Percentiles rank a stretch among this genome's conserved stretches.
Evolutionary conservation across 2,113 vertebrate genomes (phyloP).

Genomic region (Elaphurus davidianus): DNA sequence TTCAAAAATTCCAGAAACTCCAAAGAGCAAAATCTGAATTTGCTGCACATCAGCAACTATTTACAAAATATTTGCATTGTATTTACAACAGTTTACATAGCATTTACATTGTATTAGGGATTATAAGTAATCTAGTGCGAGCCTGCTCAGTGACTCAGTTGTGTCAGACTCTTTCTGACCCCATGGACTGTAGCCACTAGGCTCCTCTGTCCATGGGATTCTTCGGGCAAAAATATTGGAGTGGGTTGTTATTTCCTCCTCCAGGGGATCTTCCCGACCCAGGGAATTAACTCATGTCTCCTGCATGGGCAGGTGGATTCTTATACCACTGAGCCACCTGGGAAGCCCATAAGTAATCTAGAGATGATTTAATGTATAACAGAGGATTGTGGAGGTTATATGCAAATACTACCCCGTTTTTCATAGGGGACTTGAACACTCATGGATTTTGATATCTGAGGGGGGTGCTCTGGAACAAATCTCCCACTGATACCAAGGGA

Average conservation of each 20-base stretch:
- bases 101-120: not conserved
- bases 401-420: not conserved
- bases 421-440: not conserved
- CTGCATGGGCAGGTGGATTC: not conserved
- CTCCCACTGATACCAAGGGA: not conserved
- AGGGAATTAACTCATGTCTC: not conserved
- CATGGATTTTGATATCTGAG: not conserved
- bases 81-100: not conserved
- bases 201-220: not conserved
- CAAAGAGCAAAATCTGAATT: not conserved
- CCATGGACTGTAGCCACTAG: not conserved
- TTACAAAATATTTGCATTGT: not conserved
- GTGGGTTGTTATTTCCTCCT: not conserved
- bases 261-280: not conserved
- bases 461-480: not conserved
- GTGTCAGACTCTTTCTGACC: not conserved
- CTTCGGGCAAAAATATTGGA: not conserved
- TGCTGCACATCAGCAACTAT: not conserved
- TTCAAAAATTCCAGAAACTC: not conserved
- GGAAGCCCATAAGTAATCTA: not conserved
- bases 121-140: not conserved
- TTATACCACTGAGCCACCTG: not conserved
- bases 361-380: not conserved
- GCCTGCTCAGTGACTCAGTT: not conserved
- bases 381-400: not conserved